phyloP scores from a whole-genome alignment of 2,888 invertebrate species.

The Griposia aprilina region DNA sequence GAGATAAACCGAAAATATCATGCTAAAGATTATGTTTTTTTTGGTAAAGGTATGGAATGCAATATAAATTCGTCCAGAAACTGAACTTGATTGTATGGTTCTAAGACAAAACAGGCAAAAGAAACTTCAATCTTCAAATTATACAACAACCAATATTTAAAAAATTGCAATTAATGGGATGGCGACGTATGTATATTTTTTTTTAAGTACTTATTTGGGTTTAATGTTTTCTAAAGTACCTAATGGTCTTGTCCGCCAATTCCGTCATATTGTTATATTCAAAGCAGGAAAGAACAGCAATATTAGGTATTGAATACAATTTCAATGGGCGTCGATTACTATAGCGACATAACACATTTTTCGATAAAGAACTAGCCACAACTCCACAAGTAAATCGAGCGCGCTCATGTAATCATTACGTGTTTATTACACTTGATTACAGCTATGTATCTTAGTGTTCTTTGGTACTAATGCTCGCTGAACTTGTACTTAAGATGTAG shows the following conservation, averaged over 20 bases:
- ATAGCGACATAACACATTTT: conserved; percentile 45
- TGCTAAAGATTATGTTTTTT: neutral
- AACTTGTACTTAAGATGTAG: conserved; percentile 39
- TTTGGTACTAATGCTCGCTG: conserved; percentile 26
- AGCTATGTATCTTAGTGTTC: conserved; percentile 45
- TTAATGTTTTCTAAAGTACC: too few species aligned
- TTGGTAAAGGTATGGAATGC: neutral
- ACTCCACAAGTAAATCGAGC: conserved; percentile 42
- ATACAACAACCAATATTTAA: too few species aligned
- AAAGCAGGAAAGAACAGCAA: conserved; percentile 44
- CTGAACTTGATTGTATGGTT: neutral
- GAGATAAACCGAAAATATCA: conserved; percentile 1
- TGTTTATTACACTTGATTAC: conserved; percentile 55
- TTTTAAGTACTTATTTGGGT: too few species aligned
- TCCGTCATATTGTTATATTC: too few species aligned
- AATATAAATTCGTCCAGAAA: conserved; percentile 21
- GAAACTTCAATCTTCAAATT: neutral
- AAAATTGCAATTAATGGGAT: neutral
- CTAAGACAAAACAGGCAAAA: too few species aligned
- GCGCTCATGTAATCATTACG: conserved; percentile 57
- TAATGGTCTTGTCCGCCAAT: neutral
- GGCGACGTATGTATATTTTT: too few species aligned
- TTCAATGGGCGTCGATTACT: conserved; percentile 37
- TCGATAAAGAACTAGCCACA: conserved; percentile 32
- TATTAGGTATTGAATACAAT: conserved; percentile 7